These are phyloP conservation scores for Phyllotreta cruciferae DNA, from an alignment of 2,888 invertebrate species.

Conservation along the genomic window DNA sequence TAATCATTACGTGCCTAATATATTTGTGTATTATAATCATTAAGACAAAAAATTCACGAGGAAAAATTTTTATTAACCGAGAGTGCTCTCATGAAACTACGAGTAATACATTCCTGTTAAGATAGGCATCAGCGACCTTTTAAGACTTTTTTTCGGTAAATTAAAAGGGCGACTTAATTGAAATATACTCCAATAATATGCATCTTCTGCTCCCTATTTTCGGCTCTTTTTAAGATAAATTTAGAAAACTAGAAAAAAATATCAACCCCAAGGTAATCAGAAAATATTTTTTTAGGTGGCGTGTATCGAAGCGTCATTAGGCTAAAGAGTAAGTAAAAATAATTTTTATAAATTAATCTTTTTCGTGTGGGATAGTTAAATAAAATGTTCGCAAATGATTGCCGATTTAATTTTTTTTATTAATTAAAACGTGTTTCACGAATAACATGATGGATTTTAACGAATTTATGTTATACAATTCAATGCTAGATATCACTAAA, in stretches of 20 bases:
- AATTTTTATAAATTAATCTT: no score
- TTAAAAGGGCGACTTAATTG: constrained; percentile 53
- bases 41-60: background rate
- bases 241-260: background rate
- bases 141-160: constrained; percentile 43
- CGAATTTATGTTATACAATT: no score
- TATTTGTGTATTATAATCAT: background rate
- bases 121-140: constrained; percentile 42
- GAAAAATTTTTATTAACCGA: background rate
- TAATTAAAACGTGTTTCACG: no score
- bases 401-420: no score
- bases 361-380: no score
- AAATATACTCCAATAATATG: constrained; percentile 53
- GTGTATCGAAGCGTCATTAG: no score
- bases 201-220: no score
- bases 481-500: no score
- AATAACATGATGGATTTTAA: no score
- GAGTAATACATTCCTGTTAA: constrained; percentile 50
- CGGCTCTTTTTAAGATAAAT: background rate
- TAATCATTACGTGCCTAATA: background rate
- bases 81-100: constrained; percentile 42
- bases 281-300: background rate
- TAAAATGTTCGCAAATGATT: no score
- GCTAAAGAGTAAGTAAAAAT: no score
- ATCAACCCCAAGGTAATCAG: background rate